Conservation (phyloP, 2,888 invertebrate genomes). For the Tachina grossa region DNA sequence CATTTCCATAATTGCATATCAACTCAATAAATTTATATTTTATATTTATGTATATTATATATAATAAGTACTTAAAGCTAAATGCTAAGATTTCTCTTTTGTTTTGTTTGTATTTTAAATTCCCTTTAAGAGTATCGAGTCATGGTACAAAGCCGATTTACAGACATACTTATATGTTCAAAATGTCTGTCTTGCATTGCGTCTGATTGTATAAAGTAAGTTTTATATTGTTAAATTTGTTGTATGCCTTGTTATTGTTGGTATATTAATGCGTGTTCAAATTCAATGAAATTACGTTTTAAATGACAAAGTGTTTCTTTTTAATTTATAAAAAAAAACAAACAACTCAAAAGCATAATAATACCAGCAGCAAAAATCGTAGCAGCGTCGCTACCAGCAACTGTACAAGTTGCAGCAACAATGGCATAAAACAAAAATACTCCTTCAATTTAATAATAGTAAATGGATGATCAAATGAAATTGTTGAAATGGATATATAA, state of each 20-base stretch:
- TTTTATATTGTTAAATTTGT: conserved; percentile 16
- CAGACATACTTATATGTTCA: too few species aligned
- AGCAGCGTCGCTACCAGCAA: background rate
- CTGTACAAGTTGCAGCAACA: background rate
- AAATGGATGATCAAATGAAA: conserved; percentile 18
- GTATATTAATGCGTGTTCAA: conserved; percentile 57
- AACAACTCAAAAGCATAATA: conserved; percentile 26
- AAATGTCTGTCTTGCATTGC: too few species aligned
- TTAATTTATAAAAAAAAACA: conserved; percentile 40
- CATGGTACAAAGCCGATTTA: too few species aligned
- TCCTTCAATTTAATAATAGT: conserved; percentile 55
- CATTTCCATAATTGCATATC: too few species aligned
- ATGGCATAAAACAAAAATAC: conserved; percentile 3
- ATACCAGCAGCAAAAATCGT: background rate
- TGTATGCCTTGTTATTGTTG: conserved; percentile 28
- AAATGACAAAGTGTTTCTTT: conserved; percentile 66
- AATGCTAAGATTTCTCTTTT: too few species aligned
- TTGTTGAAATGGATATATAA: background rate
- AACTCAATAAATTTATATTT: too few species aligned
- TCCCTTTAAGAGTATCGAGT: too few species aligned
- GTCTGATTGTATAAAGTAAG: background rate
- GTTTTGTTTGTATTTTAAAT: too few species aligned
- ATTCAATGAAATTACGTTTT: conserved; percentile 68
- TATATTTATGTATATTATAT: too few species aligned
- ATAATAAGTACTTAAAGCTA: too few species aligned